Conservation (phyloP, 30 jellyfish, hydroid and myxozoan genomes). For the Turritopsis dohrnii region DNA sequence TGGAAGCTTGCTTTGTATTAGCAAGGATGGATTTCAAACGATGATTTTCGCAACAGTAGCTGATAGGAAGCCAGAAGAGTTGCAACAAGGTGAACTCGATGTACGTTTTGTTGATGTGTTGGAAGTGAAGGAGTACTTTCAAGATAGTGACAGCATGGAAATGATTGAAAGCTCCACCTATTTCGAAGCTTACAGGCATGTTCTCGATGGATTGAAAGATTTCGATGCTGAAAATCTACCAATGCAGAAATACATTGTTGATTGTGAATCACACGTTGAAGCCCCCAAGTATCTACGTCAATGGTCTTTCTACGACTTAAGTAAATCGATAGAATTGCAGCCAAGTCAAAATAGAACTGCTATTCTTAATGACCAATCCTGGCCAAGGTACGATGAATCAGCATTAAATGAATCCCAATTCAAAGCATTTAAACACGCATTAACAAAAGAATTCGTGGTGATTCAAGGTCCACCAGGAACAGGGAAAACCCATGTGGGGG, state of each 20-base stretch:
- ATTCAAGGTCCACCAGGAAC: conserved; percentile 93
- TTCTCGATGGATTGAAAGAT: conserved; percentile 29
- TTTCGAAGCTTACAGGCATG: conserved; percentile 57
- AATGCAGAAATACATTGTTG: conserved; percentile 32
- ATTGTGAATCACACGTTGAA: conserved; percentile 1
- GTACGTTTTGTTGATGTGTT: conserved; percentile 32
- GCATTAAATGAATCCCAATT: background rate
- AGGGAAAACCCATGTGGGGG: conserved; percentile 65
- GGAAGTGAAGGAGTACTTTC: background rate
- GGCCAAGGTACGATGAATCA: conserved; percentile 5
- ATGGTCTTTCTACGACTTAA: background rate
- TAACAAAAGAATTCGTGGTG: conserved; percentile 17
- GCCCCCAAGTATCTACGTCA: conserved; percentile 29
- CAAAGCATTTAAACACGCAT: conserved; percentile 18
- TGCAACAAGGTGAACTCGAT: conserved; percentile 17
- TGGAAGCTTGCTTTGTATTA: conserved; percentile 44
- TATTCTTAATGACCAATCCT: background rate
- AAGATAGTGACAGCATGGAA: conserved; percentile 4
- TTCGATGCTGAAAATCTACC: conserved; percentile 30
- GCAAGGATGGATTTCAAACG: conserved; percentile 36
- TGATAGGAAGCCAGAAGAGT: conserved; percentile 27
- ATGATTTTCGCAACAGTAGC: conserved; percentile 49
- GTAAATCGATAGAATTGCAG: conserved; percentile 6
- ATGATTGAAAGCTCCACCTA: conserved; percentile 57
- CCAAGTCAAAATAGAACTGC: background rate